Evolutionary conservation across 2,797 vertebrate species (phyloP), one percentile per base, ranked within the genome.

Genomic region (Channa striata): DNA sequence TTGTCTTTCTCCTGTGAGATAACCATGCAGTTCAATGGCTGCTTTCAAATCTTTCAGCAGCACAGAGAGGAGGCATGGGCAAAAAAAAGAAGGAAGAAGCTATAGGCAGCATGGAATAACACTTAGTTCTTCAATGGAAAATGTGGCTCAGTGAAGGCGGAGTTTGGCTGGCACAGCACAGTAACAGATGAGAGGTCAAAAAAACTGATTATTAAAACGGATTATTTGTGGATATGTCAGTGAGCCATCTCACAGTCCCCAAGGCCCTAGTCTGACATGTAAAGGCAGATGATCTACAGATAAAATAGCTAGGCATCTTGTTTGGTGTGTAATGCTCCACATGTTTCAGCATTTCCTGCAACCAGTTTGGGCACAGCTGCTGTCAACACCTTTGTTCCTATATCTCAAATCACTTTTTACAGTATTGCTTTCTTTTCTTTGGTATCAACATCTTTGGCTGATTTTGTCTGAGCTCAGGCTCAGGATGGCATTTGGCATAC

Each of bases 71-170:
- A 84, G 78, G 80, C 65, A 64, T n/a, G 72, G 57, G 25, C 39
- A 37, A 79, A 85, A 72, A 73, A 74, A 73, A 79, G 40, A 54
- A 82, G 46, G 53, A 46, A 59, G 77, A 82, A 60, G 68, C 78
- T 72, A 68, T 74, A 68, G 70, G 61, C 77, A 71, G 72, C 75
- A 84, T 91, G 91, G 90, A 92, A 93, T 91, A 87, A 89, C 85
- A 77, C 80, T 93, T 91, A 89, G 80, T 46, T 84, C 85, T 76
- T 88, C 68, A 69, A 85, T 90, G 93, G 92, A 94, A 93, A 94
- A 74, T 84, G 74, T 88, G 79, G 66, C 83, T 91, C 88, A 90
- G 83, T 7, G 39, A 51, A 65, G 68, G 68, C 70, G 64, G 72
- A 58, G 70, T 77, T 82, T 80, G 83, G 86, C 81, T 69, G 46